Evolutionary conservation across 2,113 vertebrate genomes (phyloP), one percentile per base, ranked within the genome.

Genomic region (Polyodon spathula): DNA sequence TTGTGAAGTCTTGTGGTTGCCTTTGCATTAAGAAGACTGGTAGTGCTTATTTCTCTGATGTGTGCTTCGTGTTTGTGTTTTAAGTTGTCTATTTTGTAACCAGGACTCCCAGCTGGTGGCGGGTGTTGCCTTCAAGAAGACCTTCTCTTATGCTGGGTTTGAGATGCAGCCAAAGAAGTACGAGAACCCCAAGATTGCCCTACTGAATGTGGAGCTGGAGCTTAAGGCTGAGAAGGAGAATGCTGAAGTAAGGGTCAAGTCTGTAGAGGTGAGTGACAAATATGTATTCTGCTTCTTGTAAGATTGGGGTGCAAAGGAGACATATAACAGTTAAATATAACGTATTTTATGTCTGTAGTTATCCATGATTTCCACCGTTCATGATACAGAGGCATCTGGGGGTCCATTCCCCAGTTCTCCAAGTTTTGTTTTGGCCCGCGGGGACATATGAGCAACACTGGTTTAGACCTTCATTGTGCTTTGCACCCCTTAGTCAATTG

Each of bases 151-250:
- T 0, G 96, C 95, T 5, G 96, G 96, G 0, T 98, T 98, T 75
- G 96, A 99, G 80, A 98, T 99, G 96, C 96, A 99, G 70, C 94
- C 93, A 58, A 99, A 99, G 71, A 87, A 86, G 54, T 99, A 99
- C 2, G 78, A 87, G 6, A 80, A 84, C 4, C 95, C 87, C 55
- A 93, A 73, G 75, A 98, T 98, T 0, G 93, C 96, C 4, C 70
- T 97, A 70, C 88, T 99, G 59, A 99, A 98, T 0, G 83, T 99
- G 37, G 96, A 99, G 76, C 84, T 99, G 41, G 96, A 98, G 74
- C 86, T 99, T 53, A 99, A 98, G 75, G 95, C 96, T 0, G 96
- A 99, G 82, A 98, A 95, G 73, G 95, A 99, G 60, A 99, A 98
- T 0, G 96, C 96, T 0, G 95, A 99, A 75, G 77, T 98, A 69